A percentile compares a stretch with the other conserved stretches of the same genome.
Conservation (phyloP, 2,888 invertebrate species). For the Agonopterix subpropinquella region DNA sequence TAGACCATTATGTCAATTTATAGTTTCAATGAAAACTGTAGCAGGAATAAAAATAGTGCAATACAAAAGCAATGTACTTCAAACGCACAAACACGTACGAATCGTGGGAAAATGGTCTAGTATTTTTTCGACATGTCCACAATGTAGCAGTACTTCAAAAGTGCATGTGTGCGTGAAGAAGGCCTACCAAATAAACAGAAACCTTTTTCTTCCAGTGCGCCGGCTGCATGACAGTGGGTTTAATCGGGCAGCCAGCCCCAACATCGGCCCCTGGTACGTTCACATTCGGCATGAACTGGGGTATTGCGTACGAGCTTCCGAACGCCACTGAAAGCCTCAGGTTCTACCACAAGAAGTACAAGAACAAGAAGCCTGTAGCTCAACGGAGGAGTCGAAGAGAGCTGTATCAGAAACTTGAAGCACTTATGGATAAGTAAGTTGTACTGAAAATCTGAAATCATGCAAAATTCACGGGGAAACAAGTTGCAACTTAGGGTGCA, state of each 20-base stretch:
- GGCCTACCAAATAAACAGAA: background rate
- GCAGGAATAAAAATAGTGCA: too few relatives aligned
- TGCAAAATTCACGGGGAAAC: too few relatives aligned
- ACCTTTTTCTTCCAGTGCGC: slow-evolving; percentile 44
- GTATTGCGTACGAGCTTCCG: slow-evolving; percentile 75
- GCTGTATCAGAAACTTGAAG: slow-evolving; percentile 80
- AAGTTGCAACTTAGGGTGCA: too few relatives aligned
- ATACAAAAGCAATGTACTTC: too few relatives aligned
- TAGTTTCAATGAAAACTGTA: too few relatives aligned
- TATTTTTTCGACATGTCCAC: too few relatives aligned
- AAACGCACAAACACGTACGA: too few relatives aligned
- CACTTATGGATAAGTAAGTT: slow-evolving; percentile 81
- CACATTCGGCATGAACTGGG: slow-evolving; percentile 80
- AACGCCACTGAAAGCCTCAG: slow-evolving; percentile 55
- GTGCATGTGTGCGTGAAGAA: background rate
- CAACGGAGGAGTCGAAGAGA: slow-evolving; percentile 80
- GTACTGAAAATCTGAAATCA: too few relatives aligned
- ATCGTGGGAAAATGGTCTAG: too few relatives aligned
- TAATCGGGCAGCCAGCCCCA: slow-evolving; percentile 65
- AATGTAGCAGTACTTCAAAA: too few relatives aligned
- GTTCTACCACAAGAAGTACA: slow-evolving; percentile 36
- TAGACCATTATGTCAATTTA: too few relatives aligned
- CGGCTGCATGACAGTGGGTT: slow-evolving; percentile 74
- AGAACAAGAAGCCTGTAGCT: slow-evolving; percentile 53
- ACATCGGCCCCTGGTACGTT: slow-evolving; percentile 61